A percentile compares a stretch with the other conserved stretches of the same genome.
Evolutionary conservation across 2,888 invertebrate genomes (phyloP).

Genomic region (Cantharis rustica): DNA sequence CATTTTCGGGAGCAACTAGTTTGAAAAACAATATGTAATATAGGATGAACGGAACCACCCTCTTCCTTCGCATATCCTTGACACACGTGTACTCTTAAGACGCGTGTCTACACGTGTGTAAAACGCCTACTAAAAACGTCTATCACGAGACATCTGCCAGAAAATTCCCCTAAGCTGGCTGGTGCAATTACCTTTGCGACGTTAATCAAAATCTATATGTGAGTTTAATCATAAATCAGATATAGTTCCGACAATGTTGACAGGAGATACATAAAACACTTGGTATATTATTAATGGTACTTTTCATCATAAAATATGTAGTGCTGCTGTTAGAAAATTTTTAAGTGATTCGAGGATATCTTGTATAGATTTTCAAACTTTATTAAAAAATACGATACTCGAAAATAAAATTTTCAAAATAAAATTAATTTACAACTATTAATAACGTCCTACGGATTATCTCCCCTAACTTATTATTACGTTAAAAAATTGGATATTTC

Average conservation of each 20-base stretch:
- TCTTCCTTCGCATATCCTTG: conserved; percentile 38
- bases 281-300: not conserved
- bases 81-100: conserved; percentile 38
- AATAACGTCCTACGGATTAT: not conserved
- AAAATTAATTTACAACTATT: not conserved
- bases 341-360: not conserved
- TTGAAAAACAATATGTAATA: conserved; percentile 24
- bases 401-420: not conserved
- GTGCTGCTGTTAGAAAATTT: not conserved
- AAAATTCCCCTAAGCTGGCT: conserved; percentile 26
- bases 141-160: conserved; percentile 36
- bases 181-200: conserved; percentile 32
- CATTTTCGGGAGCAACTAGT: conserved; percentile 13
- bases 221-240: conserved; percentile 11
- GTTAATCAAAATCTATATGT: conserved; percentile 11
- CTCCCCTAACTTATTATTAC: not conserved
- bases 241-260: not conserved
- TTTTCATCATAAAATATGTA: not conserved
- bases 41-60: conserved; percentile 32
- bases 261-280: not conserved
- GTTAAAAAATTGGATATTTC: not conserved
- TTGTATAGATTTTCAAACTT: not conserved
- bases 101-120: conserved; percentile 42
- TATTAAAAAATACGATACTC: not conserved
- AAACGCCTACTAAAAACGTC: conserved; percentile 28